phyloP scores from a whole-genome alignment of 2,888 invertebrate genomes.

The Nemotelus nigrinus region DNA sequence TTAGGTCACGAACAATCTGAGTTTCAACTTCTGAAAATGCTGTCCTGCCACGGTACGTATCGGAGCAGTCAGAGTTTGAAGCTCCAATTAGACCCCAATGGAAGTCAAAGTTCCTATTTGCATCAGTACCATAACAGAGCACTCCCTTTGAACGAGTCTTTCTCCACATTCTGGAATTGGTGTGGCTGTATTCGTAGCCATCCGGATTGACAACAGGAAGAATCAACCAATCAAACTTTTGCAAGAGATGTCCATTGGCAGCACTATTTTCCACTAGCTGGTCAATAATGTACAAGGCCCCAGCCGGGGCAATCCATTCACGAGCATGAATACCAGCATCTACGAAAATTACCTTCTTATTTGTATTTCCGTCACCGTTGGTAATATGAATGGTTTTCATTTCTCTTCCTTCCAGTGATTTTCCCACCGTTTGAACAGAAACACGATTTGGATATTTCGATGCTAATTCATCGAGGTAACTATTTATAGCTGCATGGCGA shows the following conservation, averaged over 20 bases:
- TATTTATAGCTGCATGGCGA: slow-evolving; percentile 64
- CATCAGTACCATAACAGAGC: slow-evolving; percentile 70
- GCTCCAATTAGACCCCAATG: slow-evolving; percentile 68
- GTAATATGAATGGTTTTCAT: slow-evolving; percentile 73
- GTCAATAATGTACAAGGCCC: slow-evolving; percentile 69
- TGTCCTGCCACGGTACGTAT: slow-evolving; percentile 69
- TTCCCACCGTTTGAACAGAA: slow-evolving; percentile 68
- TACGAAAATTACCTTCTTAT: slow-evolving; percentile 67
- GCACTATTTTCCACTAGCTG: slow-evolving; percentile 68
- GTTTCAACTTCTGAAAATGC: slow-evolving; percentile 76
- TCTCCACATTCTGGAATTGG: slow-evolving; percentile 66
- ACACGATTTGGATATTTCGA: slow-evolving; percentile 67
- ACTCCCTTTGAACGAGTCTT: slow-evolving; percentile 67
- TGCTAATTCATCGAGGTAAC: slow-evolving; percentile 66
- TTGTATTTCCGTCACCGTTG: slow-evolving; percentile 64
- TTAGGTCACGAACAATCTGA: slow-evolving; percentile 67
- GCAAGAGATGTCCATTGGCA: slow-evolving; percentile 65
- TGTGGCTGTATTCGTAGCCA: slow-evolving; percentile 74
- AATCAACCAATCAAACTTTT: slow-evolving; percentile 72
- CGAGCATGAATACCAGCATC: slow-evolving; percentile 73
- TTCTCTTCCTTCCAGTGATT: slow-evolving; percentile 69
- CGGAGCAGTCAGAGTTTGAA: slow-evolving; percentile 66
- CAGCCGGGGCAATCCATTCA: slow-evolving; percentile 75
- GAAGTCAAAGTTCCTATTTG: slow-evolving; percentile 73
- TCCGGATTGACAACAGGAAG: slow-evolving; percentile 77